These are phyloP conservation scores for Phalacrocorax carbo DNA, from an alignment of 2,113 vertebrate genomes.

Conservation along the genomic window DNA sequence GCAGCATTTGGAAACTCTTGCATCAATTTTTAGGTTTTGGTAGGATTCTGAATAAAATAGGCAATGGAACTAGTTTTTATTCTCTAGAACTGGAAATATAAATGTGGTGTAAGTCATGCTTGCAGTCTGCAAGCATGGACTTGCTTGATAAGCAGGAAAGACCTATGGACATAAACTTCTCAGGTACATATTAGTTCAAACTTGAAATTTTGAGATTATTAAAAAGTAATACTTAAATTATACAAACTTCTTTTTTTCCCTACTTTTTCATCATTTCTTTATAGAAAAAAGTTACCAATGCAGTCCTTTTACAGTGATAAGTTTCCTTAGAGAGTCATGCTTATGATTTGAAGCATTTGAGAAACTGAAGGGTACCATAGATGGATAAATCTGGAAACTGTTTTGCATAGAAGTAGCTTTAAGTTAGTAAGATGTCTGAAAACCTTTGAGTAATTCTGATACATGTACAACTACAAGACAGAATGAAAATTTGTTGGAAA, in stretches of 20 bases:
- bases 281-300: not conserved
- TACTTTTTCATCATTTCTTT: not conserved
- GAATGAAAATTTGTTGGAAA: not conserved
- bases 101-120: not conserved
- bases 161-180: not conserved
- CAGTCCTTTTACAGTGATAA: not conserved
- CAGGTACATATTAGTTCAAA: not conserved
- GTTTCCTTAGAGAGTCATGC: not conserved
- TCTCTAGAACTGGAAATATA: not conserved
- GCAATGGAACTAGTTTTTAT: not conserved
- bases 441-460: not conserved
- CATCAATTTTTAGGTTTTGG: not conserved
- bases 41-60: not conserved
- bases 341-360: not conserved
- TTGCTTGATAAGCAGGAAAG: not conserved
- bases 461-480: not conserved
- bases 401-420: not conserved
- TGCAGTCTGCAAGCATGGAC: not conserved
- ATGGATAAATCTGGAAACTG: not conserved
- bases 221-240: not conserved
- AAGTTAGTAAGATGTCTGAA: not conserved
- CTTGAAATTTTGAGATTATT: not conserved
- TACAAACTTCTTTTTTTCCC: not conserved
- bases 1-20: not conserved
- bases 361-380: not conserved